Evolutionary conservation across 2,113 vertebrate genomes (phyloP).

Genomic region (western clawed frog (Xenopus tropicalis)): DNA sequence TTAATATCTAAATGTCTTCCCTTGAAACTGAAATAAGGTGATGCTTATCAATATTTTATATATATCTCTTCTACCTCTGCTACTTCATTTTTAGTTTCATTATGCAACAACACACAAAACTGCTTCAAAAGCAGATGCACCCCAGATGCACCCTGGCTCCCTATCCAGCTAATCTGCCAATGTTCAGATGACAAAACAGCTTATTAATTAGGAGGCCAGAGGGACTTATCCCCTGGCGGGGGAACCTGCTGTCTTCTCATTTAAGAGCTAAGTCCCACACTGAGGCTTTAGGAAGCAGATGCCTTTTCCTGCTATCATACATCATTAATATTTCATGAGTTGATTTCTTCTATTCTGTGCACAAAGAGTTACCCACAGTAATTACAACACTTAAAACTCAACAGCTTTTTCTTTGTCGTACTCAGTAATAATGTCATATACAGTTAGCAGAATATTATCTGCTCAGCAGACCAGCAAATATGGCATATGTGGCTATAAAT

Average conservation of each 20-base stretch:
- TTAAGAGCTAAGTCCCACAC: conserved; percentile 30
- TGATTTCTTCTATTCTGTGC: conserved; percentile 2
- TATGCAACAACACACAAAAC: conserved; percentile 15
- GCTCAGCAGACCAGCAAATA: too few relatives aligned
- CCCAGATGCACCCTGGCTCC: conserved; percentile 1
- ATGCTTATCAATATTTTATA: conserved; percentile 15
- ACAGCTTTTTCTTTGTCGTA: too few relatives aligned
- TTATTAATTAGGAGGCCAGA: conserved; percentile 38
- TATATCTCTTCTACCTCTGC: not conserved
- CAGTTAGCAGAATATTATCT: too few relatives aligned
- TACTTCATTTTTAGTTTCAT: conserved; percentile 6
- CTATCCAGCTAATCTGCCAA: conserved; percentile 28
- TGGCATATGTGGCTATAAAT: too few relatives aligned
- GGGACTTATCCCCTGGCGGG: conserved; percentile 30
- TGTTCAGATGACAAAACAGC: conserved; percentile 29
- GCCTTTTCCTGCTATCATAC: conserved; percentile 20
- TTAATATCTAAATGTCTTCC: too few relatives aligned
- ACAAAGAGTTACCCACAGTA: not conserved
- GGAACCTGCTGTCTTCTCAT: conserved; percentile 41
- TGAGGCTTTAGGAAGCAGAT: conserved; percentile 23
- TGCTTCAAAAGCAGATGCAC: conserved; percentile 11
- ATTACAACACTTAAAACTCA: too few relatives aligned
- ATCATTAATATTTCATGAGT: conserved; percentile 40
- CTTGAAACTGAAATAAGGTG: not conserved
- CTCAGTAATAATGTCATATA: too few relatives aligned